Evolutionary conservation across 2,113 vertebrate species (phyloP).

Genomic region (Otis tarda): DNA sequence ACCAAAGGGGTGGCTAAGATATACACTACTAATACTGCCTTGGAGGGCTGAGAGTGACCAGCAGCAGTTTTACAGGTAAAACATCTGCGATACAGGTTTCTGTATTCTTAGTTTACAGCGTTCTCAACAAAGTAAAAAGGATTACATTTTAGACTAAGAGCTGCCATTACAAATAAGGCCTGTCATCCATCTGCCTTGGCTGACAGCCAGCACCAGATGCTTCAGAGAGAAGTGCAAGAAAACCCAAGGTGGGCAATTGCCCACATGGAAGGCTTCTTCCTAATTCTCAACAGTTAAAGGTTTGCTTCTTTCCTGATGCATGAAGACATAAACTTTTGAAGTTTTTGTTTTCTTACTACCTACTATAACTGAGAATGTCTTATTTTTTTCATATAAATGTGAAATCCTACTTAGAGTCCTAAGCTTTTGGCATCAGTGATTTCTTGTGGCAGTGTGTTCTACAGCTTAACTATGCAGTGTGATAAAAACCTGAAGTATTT

Average conservation of each 20-base stretch:
- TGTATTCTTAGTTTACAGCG: not conserved
- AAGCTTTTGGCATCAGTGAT: not conserved
- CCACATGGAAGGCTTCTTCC: not conserved
- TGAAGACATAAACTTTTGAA: not conserved
- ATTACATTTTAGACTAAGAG: not conserved
- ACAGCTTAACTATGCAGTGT: not conserved
- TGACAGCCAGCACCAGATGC: not conserved
- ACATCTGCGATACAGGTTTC: not conserved
- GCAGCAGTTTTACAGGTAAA: not conserved
- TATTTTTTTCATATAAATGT: not conserved
- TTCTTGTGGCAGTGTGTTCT: not conserved
- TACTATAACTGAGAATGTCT: not conserved
- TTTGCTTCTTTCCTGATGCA: not conserved
- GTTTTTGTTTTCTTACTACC: not conserved
- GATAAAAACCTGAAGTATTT: not conserved
- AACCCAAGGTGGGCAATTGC: not conserved
- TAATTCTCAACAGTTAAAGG: not conserved
- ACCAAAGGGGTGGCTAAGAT: not conserved
- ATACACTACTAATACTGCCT: not conserved
- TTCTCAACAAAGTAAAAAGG: not conserved
- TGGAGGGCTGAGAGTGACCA: not conserved
- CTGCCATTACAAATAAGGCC: not conserved
- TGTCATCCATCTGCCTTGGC: not conserved
- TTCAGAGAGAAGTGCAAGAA: constrained; percentile 2
- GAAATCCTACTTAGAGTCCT: not conserved